These are phyloP conservation scores for Azemiops feae DNA, from an alignment of 2,113 vertebrate species.

Conservation along the genomic window DNA sequence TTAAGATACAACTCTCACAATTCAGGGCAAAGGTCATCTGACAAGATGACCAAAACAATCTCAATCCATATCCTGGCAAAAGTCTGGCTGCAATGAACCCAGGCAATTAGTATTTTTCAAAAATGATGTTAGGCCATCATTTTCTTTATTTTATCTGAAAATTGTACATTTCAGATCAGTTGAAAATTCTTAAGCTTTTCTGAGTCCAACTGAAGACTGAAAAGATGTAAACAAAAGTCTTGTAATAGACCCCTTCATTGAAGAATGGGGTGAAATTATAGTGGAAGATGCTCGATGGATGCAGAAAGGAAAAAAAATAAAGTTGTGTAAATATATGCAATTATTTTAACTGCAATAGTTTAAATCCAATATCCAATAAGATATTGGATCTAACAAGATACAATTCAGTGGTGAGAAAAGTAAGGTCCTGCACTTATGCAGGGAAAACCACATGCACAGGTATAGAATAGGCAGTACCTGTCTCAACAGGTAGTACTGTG, in stretches of 20 bases:
- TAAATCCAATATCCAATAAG: neutral
- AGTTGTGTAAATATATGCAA: neutral
- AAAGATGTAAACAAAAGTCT: neutral
- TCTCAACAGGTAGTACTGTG: neutral
- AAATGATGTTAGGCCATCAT: neutral
- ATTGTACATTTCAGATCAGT: neutral
- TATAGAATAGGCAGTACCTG: neutral
- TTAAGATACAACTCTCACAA: neutral
- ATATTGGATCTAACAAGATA: neutral
- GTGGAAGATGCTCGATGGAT: neutral
- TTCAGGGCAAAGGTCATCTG: neutral
- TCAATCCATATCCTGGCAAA: neutral
- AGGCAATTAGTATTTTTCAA: neutral
- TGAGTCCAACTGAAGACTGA: neutral
- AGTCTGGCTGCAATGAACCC: neutral
- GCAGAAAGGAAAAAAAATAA: neutral
- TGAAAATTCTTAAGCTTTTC: neutral
- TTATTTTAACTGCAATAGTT: neutral
- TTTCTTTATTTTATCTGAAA: neutral
- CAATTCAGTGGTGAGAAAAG: neutral
- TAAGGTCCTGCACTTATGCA: neutral
- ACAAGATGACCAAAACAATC: neutral
- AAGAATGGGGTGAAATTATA: neutral
- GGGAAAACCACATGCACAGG: neutral
- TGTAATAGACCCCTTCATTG: neutral